Base-by-base conservation (phyloP, 2,113 vertebrate genomes). In the Crotalus tigris region DNA sequence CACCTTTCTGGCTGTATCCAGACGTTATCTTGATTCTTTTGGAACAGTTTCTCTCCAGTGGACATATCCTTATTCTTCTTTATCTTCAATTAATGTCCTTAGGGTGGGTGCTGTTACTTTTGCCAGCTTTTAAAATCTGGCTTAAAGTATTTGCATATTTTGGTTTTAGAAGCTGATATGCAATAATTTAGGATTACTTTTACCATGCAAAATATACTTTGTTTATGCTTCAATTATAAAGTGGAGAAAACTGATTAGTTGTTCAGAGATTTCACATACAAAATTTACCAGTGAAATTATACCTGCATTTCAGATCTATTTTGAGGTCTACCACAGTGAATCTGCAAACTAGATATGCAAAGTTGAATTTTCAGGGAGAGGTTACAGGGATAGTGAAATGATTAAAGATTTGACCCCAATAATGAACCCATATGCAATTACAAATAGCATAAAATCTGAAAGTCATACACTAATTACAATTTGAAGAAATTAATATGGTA, bases 381-480 rank as follows among this genome's bases (percentile, higher is more conserved):
- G 39, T 92, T 88, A 53, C 54, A 54, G 7, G 61, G 57, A 64
- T 92, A 24, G 10, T 59, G 29, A 87, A 86, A 87, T 57, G 81
- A 57, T 92, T 88, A 64, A 88, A 88, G 46, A 49, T 87, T 64
- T 61, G 59, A 92, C 33, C 33, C 75, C 19, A 4, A 81, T 15
- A 81, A 88, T 23, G 58, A 39, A 61, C 10, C 7, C 55, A 44
- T 81, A 59, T 58, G 33, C 81, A 92, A 12, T 61, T 24, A 92
- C n/a, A 92, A 51, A 64, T 24, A 92, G 58, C n/a, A 61, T 87
- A 39, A 87, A 61, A 92, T 46, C 44, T 64, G 85, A 64, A 92
- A 92, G 21, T 33, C 4, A 54, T 64, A 87, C 33, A 57, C 33
- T 92, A 51, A 53, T 64, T 87, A 59, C 5, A 64, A 23, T 92